Evolutionary conservation across 2,113 vertebrate genomes (phyloP).

Genomic region (Rostratula benghalensis): DNA sequence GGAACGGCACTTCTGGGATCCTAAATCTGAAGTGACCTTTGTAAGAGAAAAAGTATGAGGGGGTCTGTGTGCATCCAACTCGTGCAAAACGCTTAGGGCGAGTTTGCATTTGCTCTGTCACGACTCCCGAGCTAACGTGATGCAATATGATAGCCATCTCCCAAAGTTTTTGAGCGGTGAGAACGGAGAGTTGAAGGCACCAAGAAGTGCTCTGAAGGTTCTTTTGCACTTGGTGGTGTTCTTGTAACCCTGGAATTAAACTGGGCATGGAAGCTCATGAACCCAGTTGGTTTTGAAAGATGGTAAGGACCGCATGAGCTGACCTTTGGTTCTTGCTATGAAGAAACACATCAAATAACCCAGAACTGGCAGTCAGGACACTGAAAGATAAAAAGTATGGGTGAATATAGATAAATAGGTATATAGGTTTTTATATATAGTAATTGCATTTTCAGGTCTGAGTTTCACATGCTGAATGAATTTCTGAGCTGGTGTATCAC

Average conservation of each 20-base stretch:
- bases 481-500: not conserved
- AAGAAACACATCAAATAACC: not conserved
- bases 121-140: not conserved
- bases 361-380: not conserved
- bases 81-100: not conserved
- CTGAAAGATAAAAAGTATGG: not conserved
- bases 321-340: not conserved
- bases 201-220: not conserved
- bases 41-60: not conserved
- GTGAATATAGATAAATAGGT: not conserved
- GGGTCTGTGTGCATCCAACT: rapidly evolving
- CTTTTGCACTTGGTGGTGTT: not conserved
- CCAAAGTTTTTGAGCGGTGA: not conserved
- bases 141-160: rapidly evolving
- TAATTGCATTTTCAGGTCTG: not conserved
- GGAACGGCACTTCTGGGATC: not conserved
- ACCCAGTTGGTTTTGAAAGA: not conserved
- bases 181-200: not conserved
- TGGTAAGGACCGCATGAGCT: not conserved
- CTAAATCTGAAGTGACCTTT: not conserved
- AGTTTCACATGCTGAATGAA: not conserved
- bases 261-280: not conserved
- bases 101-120: not conserved
- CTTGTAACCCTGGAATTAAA: not conserved
- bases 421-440: not conserved